Conservation (phyloP, 92 coral and sea anemone species). For the Phymanthus crucifer region DNA sequence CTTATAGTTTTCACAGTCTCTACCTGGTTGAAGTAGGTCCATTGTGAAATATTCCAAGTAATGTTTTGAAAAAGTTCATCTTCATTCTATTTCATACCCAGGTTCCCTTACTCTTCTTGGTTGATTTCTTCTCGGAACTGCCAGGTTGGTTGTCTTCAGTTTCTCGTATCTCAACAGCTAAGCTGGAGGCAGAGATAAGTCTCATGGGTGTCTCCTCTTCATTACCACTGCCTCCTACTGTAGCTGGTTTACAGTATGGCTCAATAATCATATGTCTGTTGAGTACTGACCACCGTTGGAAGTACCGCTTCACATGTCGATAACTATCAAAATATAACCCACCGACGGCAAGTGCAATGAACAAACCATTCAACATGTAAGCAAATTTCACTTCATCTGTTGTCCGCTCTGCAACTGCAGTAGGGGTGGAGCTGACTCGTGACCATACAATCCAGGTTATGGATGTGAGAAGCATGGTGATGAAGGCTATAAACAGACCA, state of each 20-base stretch:
- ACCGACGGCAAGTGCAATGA: slow-evolving; percentile 88
- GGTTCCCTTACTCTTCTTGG: slow-evolving; percentile 34
- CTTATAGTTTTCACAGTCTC: no score
- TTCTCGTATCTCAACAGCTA: slow-evolving; percentile 37
- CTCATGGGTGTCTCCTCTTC: slow-evolving; percentile 1
- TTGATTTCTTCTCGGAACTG: not conserved
- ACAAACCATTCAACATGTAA: slow-evolving; percentile 92
- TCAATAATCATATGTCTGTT: slow-evolving; percentile 82
- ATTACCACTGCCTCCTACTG: not conserved
- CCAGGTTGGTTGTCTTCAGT: not conserved
- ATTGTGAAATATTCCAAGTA: not conserved
- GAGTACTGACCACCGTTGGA: slow-evolving; percentile 84
- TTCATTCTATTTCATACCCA: slow-evolving; percentile 26
- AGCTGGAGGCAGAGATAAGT: slow-evolving; percentile 16
- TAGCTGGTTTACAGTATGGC: slow-evolving; percentile 39
- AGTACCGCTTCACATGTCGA: slow-evolving; percentile 84
- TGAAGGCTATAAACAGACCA: slow-evolving; percentile 84
- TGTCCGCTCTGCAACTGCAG: slow-evolving; percentile 87
- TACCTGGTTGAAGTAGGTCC: no score
- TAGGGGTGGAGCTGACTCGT: slow-evolving; percentile 79
- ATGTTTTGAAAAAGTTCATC: not conserved
- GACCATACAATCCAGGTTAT: slow-evolving; percentile 98
- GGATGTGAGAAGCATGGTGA: slow-evolving; percentile 91
- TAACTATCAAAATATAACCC: slow-evolving; percentile 91
- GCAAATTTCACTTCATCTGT: slow-evolving; percentile 95